Conservation (phyloP, 2,888 invertebrate species). For the Portevinia maculata region DNA sequence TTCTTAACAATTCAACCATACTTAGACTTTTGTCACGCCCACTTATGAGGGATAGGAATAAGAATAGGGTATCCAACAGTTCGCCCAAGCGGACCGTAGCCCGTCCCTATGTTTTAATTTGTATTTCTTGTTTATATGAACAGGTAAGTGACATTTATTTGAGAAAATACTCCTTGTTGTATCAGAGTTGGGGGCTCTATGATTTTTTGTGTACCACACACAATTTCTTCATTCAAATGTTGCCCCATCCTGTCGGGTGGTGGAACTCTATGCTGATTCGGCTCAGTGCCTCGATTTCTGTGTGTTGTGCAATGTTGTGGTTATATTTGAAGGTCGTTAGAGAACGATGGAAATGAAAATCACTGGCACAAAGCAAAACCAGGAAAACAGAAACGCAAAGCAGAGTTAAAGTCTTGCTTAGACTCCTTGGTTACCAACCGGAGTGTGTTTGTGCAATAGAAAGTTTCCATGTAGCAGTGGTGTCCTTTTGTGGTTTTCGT, state of each 20-base stretch:
- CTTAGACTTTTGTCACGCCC: too few species aligned
- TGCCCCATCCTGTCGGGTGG: background rate
- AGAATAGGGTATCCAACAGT: too few species aligned
- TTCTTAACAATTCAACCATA: too few species aligned
- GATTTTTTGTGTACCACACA: slow-evolving; percentile 10
- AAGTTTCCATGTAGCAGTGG: slow-evolving; percentile 28
- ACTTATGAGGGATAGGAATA: too few species aligned
- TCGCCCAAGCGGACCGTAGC: too few species aligned
- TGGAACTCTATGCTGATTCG: slow-evolving; percentile 12
- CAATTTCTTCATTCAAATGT: slow-evolving; percentile 41
- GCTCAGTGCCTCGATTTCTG: slow-evolving; percentile 11
- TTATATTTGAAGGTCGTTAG: slow-evolving; percentile 72
- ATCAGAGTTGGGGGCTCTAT: slow-evolving; percentile 14
- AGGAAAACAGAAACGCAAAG: slow-evolving; percentile 42
- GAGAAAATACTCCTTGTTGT: slow-evolving; percentile 54
- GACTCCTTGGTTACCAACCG: slow-evolving; percentile 21
- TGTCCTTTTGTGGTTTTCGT: slow-evolving; percentile 68
- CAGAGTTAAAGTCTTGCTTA: slow-evolving; percentile 41
- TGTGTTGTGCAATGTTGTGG: slow-evolving; percentile 55
- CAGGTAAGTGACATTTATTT: slow-evolving; percentile 67
- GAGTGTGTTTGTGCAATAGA: slow-evolving; percentile 32
- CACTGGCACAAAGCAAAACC: slow-evolving; percentile 59
- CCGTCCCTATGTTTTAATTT: too few species aligned
- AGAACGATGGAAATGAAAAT: slow-evolving; percentile 52
- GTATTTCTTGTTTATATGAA: slow-evolving; percentile 65